Conservation (phyloP, 2,113 vertebrate genomes). For the Lipotes vexillifer region DNA sequence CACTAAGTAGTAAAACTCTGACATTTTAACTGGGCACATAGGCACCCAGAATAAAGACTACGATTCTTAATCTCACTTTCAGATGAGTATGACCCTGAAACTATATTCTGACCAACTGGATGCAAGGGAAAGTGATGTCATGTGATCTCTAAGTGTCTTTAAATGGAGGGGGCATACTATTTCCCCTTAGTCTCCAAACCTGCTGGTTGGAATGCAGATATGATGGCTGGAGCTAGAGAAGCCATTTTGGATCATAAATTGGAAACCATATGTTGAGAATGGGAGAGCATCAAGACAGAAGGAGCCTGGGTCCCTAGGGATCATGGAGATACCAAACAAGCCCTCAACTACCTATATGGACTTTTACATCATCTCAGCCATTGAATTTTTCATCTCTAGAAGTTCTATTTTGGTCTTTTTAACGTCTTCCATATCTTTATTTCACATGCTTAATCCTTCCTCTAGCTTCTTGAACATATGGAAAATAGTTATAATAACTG, state of each 20-base stretch:
- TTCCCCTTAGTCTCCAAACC: not conserved
- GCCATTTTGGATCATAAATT: not conserved
- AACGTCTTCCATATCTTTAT: not conserved
- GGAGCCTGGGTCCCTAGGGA: not conserved
- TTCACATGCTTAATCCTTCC: not conserved
- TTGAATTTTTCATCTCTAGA: not conserved
- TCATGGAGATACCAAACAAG: not conserved
- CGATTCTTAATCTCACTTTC: not conserved
- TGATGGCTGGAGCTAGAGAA: not conserved
- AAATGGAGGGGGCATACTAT: not conserved
- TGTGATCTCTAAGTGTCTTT: slow-evolving; percentile 21
- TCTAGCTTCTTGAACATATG: not conserved
- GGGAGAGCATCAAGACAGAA: not conserved
- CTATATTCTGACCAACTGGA: not conserved
- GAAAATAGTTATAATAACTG: not conserved
- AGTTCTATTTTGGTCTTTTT: not conserved
- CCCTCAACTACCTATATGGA: not conserved
- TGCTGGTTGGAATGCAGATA: not conserved
- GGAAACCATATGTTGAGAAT: not conserved
- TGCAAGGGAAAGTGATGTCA: not conserved
- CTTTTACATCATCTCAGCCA: not conserved
- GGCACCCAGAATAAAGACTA: not conserved
- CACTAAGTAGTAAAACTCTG: not conserved
- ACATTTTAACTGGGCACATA: not conserved
- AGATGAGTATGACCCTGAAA: not conserved